Evolutionary conservation across 2,113 vertebrate species (phyloP), one percentile per base, ranked within the genome.

Genomic region (Podiceps cristatus): DNA sequence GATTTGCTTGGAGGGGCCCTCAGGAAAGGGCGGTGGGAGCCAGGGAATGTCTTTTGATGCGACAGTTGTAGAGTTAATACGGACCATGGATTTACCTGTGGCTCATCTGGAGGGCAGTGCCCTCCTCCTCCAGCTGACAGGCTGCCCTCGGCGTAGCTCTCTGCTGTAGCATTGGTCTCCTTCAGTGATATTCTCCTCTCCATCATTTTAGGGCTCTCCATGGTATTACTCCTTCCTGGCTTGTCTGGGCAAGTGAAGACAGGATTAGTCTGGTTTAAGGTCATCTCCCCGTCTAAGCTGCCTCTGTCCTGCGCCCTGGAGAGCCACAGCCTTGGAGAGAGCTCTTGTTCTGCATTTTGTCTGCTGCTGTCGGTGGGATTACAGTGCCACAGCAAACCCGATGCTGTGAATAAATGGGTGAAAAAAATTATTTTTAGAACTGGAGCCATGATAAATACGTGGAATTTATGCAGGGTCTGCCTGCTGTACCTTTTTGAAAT

Each of bases 401-500:
- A 53, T 49, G 87, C 78, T 90, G 53, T 37, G 81, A 95, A 79
- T 44, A 96, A 97, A 94, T 66, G 79, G 81, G 53, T 62, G 55
- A 27, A 88, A 92, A 62, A 87, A 75, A 42, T 0, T 96, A 87
- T 92, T 97, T 96, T 96, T 91, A 85, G 80, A 91, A 40, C 75
- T 64, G 62, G 86, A 96, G 60, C 78, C n/a, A n/a, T 81, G 74
- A 91, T 92, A 77, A 91, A 91, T 93, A 95, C 33, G 66, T 95
- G 91, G 80, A 86, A 66, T 95, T 92, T 93, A 42, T 67, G 79
- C 96, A 88, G 59, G 17, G 60, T 92, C 79, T 89, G 90, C 72
- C 71, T 82, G 78, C 75, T 53, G 64, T 82, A 75, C 60, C 75
- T 94, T 90, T 96, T 72, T 93, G 75, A 93, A 92, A 96, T 95